These are phyloP conservation scores for Caenorhabditis imperialis DNA, from an alignment of 2,888 invertebrate genomes.

Conservation along the genomic window DNA sequence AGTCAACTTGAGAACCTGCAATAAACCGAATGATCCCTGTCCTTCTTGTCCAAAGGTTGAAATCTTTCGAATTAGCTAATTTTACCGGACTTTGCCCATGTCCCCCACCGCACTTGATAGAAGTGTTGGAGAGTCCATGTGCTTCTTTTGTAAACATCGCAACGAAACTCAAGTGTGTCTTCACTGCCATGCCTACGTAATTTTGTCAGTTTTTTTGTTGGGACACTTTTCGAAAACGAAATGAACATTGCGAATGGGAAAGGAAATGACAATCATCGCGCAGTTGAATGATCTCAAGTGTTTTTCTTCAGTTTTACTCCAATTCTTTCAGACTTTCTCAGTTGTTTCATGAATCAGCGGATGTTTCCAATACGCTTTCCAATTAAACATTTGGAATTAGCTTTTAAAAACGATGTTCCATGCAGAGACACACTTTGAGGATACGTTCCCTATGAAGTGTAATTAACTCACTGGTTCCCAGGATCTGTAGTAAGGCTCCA, in stretches of 20 bases:
- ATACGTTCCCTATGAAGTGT: neutral
- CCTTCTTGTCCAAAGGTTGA: neutral
- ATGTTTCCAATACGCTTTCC: too few relatives aligned
- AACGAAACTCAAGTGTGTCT: constrained; percentile 42
- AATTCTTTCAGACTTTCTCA: too few relatives aligned
- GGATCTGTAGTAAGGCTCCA: constrained; percentile 91
- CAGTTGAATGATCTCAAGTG: too few relatives aligned
- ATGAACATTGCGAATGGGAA: constrained; percentile 23
- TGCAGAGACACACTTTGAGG: neutral
- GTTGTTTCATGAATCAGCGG: too few relatives aligned
- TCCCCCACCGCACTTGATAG: constrained; percentile 35
- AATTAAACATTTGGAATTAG: too few relatives aligned
- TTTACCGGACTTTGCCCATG: constrained; percentile 29
- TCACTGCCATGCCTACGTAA: constrained; percentile 43
- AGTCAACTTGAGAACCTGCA: constrained; percentile 70
- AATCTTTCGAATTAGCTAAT: neutral
- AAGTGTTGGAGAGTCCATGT: constrained; percentile 36
- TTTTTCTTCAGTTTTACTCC: too few relatives aligned
- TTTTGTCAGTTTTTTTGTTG: constrained; percentile 16
- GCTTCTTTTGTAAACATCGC: constrained; percentile 39
- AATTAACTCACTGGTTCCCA: constrained; percentile 83
- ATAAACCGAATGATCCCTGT: neutral
- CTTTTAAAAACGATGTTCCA: too few relatives aligned
- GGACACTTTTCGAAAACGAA: neutral
- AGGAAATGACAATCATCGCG: too few relatives aligned